Evolutionary conservation across 2,797 vertebrate species (phyloP).

Genomic region (Malacoraja senta): DNA sequence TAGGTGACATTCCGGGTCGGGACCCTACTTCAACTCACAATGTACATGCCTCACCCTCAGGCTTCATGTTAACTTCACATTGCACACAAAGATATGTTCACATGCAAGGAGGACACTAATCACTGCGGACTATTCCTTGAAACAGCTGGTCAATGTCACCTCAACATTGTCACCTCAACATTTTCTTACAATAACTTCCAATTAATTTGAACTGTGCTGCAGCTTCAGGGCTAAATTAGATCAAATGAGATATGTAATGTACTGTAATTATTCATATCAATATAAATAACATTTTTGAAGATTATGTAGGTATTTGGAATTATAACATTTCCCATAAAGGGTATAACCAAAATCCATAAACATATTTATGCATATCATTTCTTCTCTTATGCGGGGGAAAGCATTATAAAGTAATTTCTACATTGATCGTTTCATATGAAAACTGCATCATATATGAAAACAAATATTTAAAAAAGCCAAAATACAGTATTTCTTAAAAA

Average conservation of each 20-base stretch:
- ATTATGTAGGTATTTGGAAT: not conserved
- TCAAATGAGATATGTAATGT: not conserved
- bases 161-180: not conserved
- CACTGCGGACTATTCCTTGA: not conserved
- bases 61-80: not conserved
- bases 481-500: slow-evolving; percentile 43
- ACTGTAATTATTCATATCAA: not conserved
- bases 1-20: no score
- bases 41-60: not conserved
- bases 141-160: not conserved
- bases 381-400: no score
- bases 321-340: not conserved
- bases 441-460: slow-evolving; percentile 39
- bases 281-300: not conserved
- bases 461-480: slow-evolving; percentile 25
- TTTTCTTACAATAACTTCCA: not conserved
- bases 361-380: not conserved
- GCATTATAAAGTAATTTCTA: slow-evolving; percentile 12
- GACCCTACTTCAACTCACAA: no score
- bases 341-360: not conserved
- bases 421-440: not conserved
- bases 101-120: not conserved
- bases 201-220: no score
- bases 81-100: not conserved
- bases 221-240: not conserved